Percentiles rank a stretch among this genome's conserved stretches.
These are phyloP conservation scores for Aporrectodea caliginosa DNA, from an alignment of 1,140 invertebrate species.

Conservation along the genomic window DNA sequence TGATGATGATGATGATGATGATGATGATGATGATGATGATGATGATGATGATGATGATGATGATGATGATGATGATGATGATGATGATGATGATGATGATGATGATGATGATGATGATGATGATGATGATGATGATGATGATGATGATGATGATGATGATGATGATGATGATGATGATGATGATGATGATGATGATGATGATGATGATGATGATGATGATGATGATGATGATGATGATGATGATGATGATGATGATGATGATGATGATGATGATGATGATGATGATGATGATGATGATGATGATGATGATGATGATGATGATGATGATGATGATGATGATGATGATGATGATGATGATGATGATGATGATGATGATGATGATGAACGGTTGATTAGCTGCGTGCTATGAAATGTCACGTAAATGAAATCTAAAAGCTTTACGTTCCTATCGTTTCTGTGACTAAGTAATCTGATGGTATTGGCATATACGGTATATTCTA, in stretches of 20 bases:
- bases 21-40: constrained; percentile 23
- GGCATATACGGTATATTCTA: no score
- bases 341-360: constrained; percentile 23
- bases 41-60: constrained; percentile 23
- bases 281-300: constrained; percentile 23
- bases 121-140: constrained; percentile 21
- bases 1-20: constrained; percentile 23
- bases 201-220: constrained; percentile 23
- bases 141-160: constrained; percentile 20
- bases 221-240: constrained; percentile 1
- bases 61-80: constrained; percentile 23
- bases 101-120: constrained; percentile 23
- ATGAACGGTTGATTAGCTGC: no score
- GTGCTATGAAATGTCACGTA: no score
- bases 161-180: constrained; percentile 9
- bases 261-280: constrained; percentile 21
- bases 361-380: constrained; percentile 23
- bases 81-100: constrained; percentile 23
- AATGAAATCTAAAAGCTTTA: no score
- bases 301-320: constrained; percentile 23
- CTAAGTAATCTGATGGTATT: no score
- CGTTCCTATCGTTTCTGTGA: no score
- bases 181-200: constrained; percentile 22
- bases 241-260: constrained; percentile 10
- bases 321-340: constrained; percentile 23